Base-by-base conservation (phyloP, 2,113 vertebrate genomes). In the Donacobius atricapilla region DNA sequence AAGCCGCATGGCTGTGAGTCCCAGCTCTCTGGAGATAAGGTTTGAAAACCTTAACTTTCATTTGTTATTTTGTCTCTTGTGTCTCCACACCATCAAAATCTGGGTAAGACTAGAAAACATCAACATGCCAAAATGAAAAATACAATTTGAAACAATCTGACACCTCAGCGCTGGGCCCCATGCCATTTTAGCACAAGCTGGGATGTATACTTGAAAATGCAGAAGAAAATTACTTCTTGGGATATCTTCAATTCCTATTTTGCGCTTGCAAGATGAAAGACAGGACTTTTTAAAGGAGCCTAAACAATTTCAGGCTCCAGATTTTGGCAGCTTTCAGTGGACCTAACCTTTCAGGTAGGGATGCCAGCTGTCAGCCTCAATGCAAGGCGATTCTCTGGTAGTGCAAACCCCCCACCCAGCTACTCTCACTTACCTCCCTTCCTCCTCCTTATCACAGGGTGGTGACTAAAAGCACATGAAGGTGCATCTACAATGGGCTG, bases 211-310 rank as follows among this genome's bases (percentile, higher is more conserved):
- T 93, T 90, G 71, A 96, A 96, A 96, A 80, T 24, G 13, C 50
- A 60, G 71, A 35, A 91, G 85, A 90, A 95, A 96, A 93, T 80
- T 87, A 65, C 45, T 80, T 95, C 63, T 94, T 92, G 64, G 90
- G 94, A 84, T 90, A 87, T 89, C 93, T 96, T 95, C 93, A 91
- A 92, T 81, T 73, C 82, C 82, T 83, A 80, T 93, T 97, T 96
- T 94, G 60, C 82, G 48, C 78, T 94, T 80, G 54, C 18, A 54
- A 92, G 90, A 94, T 92, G 93, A 94, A 93, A 96, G 82, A 88
- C 69, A 78, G 81, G 64, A 91, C 68, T 94, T 95, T 89, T 90
- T 79, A 86, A 83, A 78, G 71, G 63, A 91, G 85, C 83, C 95
- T 92, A 94, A 96, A 94, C 92, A 95, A 92, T 51, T 93, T 65